phyloP scores from a whole-genome alignment of 2,888 invertebrate genomes.

The Xylota segnis region DNA sequence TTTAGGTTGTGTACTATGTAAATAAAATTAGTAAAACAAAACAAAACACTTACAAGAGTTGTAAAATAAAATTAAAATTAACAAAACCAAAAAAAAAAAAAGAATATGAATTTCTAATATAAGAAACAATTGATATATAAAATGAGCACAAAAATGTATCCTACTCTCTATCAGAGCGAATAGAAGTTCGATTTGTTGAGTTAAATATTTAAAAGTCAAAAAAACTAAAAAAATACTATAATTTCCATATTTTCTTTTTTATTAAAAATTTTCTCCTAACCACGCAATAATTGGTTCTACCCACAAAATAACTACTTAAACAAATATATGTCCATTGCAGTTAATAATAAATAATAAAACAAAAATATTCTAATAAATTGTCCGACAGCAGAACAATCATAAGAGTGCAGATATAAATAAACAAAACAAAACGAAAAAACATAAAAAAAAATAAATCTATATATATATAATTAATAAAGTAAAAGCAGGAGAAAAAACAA shows the following conservation, averaged over 20 bases:
- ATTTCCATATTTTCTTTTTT: conserved; percentile 29
- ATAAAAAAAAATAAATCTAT: conserved; percentile 33
- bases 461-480: conserved; percentile 47
- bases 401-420: conserved; percentile 73
- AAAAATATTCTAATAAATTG: conserved; percentile 71
- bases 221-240: conserved; percentile 17
- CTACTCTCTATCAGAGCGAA: conserved; percentile 77
- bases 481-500: conserved; percentile 40
- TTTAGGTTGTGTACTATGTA: conserved; percentile 76
- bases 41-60: conserved; percentile 22
- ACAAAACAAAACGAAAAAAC: no score
- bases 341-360: conserved; percentile 44
- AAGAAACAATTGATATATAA: conserved; percentile 64
- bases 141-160: conserved; percentile 77
- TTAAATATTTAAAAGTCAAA: conserved; percentile 28
- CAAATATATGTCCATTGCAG: conserved; percentile 54
- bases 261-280: conserved; percentile 46
- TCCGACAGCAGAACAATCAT: conserved; percentile 77
- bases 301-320: conserved; percentile 31
- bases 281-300: conserved; percentile 38
- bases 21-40: conserved; percentile 58
- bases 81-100: conserved; percentile 35
- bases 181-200: conserved; percentile 73
- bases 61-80: conserved; percentile 52
- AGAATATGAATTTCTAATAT: conserved; percentile 25